Conservation (phyloP, 2,797 vertebrate genomes). For the Ctenosaura bakeri region DNA sequence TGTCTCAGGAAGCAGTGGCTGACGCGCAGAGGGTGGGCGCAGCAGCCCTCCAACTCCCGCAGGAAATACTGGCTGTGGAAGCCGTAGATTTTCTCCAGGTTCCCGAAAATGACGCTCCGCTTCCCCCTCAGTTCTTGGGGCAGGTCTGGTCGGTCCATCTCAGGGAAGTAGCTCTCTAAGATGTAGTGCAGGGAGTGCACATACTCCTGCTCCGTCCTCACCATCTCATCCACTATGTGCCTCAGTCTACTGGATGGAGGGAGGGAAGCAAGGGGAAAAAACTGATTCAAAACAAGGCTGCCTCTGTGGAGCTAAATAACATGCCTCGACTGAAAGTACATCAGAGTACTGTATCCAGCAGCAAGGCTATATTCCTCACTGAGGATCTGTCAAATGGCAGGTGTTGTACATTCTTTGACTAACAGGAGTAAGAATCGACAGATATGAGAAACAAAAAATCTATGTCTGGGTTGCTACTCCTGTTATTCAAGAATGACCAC, state of each 20-base stretch:
- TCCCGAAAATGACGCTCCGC: conserved; percentile 91
- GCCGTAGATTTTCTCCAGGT: conserved; percentile 94
- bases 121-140: conserved; percentile 95
- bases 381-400: no score
- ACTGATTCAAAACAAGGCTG: no score
- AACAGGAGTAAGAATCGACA: no score
- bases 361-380: not conserved
- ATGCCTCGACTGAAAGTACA: no score
- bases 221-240: conserved; percentile 95
- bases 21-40: conserved; percentile 90
- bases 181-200: conserved; percentile 91
- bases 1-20: conserved; percentile 95
- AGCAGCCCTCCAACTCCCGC: conserved; percentile 93
- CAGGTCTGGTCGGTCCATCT: conserved; percentile 92
- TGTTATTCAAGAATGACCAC: no score
- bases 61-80: conserved; percentile 97
- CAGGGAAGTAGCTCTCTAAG: conserved; percentile 92
- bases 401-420: no score
- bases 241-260: conserved; percentile 84
- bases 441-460: no score
- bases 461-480: no score
- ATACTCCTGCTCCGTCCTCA: conserved; percentile 92
- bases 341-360: not conserved
- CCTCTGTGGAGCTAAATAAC: no score
- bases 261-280: not conserved